Conservation (phyloP, 2,888 invertebrate species). For the Cephus spinipes region DNA sequence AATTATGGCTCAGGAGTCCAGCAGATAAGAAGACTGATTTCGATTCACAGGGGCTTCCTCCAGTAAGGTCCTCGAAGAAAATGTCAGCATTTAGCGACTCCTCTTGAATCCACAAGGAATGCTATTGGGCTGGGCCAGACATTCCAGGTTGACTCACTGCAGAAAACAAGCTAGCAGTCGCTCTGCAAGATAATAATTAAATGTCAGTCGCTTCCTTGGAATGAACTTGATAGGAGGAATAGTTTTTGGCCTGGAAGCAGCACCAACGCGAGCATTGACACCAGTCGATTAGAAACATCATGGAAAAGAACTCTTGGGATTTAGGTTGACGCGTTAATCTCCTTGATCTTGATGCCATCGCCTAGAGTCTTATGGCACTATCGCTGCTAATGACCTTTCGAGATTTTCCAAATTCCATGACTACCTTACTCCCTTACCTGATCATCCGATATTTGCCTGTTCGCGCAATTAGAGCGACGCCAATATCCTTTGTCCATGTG, state of each 20-base stretch:
- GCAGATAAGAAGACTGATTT: not conserved
- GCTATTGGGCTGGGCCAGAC: conserved; percentile 7
- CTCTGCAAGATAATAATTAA: not conserved
- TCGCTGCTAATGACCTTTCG: not conserved
- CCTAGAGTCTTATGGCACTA: not conserved
- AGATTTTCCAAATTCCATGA: no score
- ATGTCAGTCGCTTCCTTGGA: not conserved
- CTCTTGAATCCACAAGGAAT: not conserved
- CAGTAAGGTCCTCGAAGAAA: not conserved
- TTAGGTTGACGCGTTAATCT: not conserved
- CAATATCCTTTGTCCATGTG: no score
- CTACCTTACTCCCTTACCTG: no score
- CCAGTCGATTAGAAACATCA: not conserved
- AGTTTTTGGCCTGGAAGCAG: not conserved
- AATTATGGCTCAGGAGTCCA: no score
- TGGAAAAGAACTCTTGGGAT: not conserved
- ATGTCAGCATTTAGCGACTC: not conserved
- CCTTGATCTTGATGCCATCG: not conserved
- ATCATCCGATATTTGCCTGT: no score
- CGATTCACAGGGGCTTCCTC: not conserved
- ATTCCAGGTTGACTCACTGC: conserved; percentile 19
- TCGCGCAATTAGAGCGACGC: no score
- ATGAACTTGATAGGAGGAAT: not conserved
- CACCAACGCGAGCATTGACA: not conserved
- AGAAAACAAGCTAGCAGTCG: conserved; percentile 11